A percentile compares a stretch with the other conserved stretches of the same genome.
Evolutionary conservation across 2,797 vertebrate species (phyloP).

Genomic region (Benthosema pterotum): DNA sequence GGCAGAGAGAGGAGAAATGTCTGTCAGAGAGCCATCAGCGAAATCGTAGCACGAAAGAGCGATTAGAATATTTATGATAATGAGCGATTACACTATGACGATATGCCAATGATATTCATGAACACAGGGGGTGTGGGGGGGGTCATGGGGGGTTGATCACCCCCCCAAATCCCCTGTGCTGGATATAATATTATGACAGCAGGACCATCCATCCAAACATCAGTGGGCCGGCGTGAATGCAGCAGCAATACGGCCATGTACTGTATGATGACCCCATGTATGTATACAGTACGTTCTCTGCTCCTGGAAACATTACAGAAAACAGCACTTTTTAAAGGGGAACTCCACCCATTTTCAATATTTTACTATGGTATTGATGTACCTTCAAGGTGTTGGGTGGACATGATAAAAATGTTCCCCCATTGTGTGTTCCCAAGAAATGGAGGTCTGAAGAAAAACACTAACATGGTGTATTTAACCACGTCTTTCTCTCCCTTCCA

Average conservation of each 20-base stretch:
- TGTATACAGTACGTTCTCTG: too few species aligned
- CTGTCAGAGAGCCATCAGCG: constrained; percentile 36
- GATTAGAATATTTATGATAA: constrained; percentile 41
- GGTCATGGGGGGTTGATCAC: constrained; percentile 11
- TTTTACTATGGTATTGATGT: too few species aligned
- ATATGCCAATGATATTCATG: constrained; percentile 40
- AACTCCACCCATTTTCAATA: too few species aligned
- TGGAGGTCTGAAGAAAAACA: too few species aligned
- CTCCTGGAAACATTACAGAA: constrained; percentile 11
- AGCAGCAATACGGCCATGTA: constrained; percentile 2
- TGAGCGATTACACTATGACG: constrained; percentile 25
- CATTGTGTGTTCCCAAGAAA: too few species aligned
- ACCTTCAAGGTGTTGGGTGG: too few species aligned
- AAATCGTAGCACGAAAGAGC: constrained; percentile 34
- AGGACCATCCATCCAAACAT: constrained; percentile 32
- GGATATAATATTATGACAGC: constrained; percentile 31
- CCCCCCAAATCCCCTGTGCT: constrained; percentile 14
- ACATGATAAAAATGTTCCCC: too few species aligned
- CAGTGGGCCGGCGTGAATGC: constrained; percentile 10
- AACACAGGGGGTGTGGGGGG: constrained; percentile 1
- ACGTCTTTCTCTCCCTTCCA: too few species aligned
- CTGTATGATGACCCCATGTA: too few species aligned
- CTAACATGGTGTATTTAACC: too few species aligned
- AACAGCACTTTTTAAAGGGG: constrained; percentile 23
- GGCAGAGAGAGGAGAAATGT: constrained; percentile 10